These are phyloP conservation scores for Ophioninae sp. DNA, from an alignment of 2,888 invertebrate species.

Conservation along the genomic window DNA sequence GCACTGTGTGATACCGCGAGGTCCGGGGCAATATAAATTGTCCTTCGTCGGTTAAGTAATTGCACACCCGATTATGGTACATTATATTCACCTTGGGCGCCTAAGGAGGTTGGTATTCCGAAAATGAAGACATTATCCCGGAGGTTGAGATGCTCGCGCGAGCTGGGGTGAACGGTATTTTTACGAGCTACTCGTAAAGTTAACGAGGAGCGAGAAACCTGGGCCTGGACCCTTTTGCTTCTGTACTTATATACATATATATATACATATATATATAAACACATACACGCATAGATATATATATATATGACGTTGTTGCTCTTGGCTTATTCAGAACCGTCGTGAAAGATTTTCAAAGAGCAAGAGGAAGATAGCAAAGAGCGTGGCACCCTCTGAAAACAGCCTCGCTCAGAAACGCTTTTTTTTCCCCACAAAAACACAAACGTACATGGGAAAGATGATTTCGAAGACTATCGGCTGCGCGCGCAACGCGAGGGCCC, in stretches of 20 bases:
- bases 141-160: conserved; percentile 57
- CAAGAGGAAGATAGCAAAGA: conserved; percentile 29
- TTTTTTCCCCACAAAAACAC: not conserved
- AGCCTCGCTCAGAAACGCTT: conserved; percentile 21
- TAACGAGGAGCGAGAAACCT: conserved; percentile 77
- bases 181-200: conserved; percentile 81
- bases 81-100: conserved; percentile 77
- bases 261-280: not conserved
- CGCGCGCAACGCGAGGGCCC: not conserved
- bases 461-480: not conserved
- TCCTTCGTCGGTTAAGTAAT: conserved; percentile 78
- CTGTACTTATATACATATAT: conserved; percentile 34
- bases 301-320: conserved; percentile 35
- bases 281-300: not conserved
- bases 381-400: conserved; percentile 42
- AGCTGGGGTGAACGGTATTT: conserved; percentile 77
- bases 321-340: conserved; percentile 6
- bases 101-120: conserved; percentile 73
- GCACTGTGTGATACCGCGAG: conserved; percentile 2
- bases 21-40: conserved; percentile 72
- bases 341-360: conserved; percentile 43
- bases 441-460: conserved; percentile 9
- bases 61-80: conserved; percentile 79
- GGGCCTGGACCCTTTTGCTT: conserved; percentile 54
- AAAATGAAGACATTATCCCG: conserved; percentile 79